Conservation (phyloP, 1,140 invertebrate species). For the Frieseomelitta varia region DNA sequence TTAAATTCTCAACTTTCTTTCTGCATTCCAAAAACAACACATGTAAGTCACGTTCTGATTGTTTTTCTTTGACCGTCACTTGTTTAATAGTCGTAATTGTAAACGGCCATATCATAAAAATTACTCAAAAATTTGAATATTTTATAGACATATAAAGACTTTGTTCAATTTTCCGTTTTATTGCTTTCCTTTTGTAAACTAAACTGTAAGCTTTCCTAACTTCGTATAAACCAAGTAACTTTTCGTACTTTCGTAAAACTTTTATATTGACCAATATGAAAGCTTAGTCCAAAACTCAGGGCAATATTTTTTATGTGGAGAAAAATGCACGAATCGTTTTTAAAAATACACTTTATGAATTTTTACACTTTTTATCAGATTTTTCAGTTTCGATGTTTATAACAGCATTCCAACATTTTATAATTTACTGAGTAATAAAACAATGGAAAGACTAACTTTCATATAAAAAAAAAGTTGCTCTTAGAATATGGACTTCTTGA, state of each 20-base stretch:
- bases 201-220: no score
- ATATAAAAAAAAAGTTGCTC: neutral
- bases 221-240: no score
- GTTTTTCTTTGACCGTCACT: neutral
- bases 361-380: slow-evolving; percentile 22
- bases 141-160: neutral
- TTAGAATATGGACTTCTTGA: no score
- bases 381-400: neutral
- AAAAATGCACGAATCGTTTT: neutral
- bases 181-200: neutral
- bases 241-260: no score
- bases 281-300: neutral
- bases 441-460: neutral
- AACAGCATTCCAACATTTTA: neutral
- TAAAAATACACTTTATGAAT: slow-evolving; percentile 41
- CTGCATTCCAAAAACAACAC: no score
- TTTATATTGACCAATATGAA: neutral
- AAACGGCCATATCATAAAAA: neutral
- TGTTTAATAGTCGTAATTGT: neutral
- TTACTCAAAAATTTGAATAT: neutral
- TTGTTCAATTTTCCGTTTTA: neutral
- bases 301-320: neutral
- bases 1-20: no score
- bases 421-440: neutral
- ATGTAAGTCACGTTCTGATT: no score